phyloP scores from a whole-genome alignment of 2,797 vertebrate species.

The Platyrinchus mystaceus region DNA sequence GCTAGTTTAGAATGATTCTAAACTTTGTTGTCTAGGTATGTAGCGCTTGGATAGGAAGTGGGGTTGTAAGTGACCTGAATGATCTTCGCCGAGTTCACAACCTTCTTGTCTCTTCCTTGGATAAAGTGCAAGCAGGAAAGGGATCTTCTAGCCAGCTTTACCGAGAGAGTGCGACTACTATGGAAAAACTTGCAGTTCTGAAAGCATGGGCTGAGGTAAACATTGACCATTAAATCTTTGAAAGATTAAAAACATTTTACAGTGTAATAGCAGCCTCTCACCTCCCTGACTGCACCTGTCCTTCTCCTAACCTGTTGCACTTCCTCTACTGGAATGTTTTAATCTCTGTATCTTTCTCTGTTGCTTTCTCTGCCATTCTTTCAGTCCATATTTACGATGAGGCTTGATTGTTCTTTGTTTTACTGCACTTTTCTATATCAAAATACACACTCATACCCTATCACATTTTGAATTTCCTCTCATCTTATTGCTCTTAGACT shows the following conservation, averaged over 20 bases:
- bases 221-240: not conserved
- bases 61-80: slow-evolving; percentile 98
- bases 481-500: not conserved
- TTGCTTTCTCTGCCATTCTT: not conserved
- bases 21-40: slow-evolving; percentile 84
- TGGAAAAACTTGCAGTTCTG: slow-evolving; percentile 97
- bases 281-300: not conserved
- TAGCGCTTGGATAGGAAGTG: slow-evolving; percentile 97
- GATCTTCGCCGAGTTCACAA: slow-evolving; percentile 97
- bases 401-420: not conserved
- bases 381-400: not conserved
- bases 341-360: not conserved
- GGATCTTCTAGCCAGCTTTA: slow-evolving; percentile 94
- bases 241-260: not conserved
- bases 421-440: not conserved
- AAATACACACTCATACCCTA: not conserved
- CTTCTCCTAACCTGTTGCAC: not conserved
- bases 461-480: not conserved
- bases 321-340: not conserved
- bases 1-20: not conserved
- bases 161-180: slow-evolving; percentile 95
- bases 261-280: not conserved
- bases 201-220: slow-evolving; percentile 98
- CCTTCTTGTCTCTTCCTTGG: slow-evolving; percentile 95
- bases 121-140: slow-evolving; percentile 96